Percentiles rank a stretch among this genome's conserved stretches.
Conservation (phyloP, 2,888 invertebrate genomes). For the Cactoblastis cactorum region DNA sequence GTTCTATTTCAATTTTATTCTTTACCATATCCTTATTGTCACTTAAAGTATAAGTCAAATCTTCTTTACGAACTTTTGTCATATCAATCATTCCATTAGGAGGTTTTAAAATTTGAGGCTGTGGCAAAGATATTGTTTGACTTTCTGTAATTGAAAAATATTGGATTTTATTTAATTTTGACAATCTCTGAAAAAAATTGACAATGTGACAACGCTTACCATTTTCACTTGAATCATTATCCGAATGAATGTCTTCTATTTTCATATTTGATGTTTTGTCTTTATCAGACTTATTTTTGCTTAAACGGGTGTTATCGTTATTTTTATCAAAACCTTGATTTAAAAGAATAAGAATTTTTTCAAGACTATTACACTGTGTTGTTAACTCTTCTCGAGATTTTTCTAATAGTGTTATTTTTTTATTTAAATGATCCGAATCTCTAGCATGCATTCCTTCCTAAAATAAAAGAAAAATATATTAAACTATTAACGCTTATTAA, state of each 20-base stretch:
- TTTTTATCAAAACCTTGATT: constrained; percentile 55
- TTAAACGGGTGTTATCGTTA: constrained; percentile 17
- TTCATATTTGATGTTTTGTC: constrained; percentile 33
- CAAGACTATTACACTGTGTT: constrained; percentile 51
- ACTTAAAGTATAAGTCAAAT: constrained; percentile 7
- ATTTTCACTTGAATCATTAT: constrained; percentile 32
- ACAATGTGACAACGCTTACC: neutral
- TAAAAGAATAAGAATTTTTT: constrained; percentile 51
- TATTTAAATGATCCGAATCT: constrained; percentile 49
- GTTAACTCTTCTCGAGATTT: constrained; percentile 44
- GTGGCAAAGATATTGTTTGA: constrained; percentile 51
- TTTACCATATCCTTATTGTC: neutral
- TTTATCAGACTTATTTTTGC: constrained; percentile 24
- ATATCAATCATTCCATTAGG: constrained; percentile 19
- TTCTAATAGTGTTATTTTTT: constrained; percentile 49
- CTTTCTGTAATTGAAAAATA: constrained; percentile 45
- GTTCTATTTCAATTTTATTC: neutral
- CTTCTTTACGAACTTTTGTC: constrained; percentile 18
- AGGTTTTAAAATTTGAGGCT: constrained; percentile 43
- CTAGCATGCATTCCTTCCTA: constrained; percentile 51
- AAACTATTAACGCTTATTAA: no score
- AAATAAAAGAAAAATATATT: constrained; percentile 18
- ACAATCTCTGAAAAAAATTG: no score
- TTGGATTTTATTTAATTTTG: no score
- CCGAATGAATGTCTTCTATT: constrained; percentile 56